These are phyloP conservation scores for Geotrupes spiniger DNA, from an alignment of 2,888 invertebrate genomes.

Conservation along the genomic window DNA sequence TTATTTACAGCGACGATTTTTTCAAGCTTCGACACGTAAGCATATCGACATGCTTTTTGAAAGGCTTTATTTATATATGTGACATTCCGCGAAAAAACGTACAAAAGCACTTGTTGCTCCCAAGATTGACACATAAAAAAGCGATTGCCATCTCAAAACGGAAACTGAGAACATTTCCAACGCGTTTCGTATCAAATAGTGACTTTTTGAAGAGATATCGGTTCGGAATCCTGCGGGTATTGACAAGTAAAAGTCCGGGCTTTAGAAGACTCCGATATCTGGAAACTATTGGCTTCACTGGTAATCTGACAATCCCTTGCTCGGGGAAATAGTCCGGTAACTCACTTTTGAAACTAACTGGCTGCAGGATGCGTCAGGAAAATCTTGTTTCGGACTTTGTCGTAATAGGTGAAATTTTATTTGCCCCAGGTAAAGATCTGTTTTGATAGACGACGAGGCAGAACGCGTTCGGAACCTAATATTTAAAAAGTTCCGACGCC, in stretches of 20 bases:
- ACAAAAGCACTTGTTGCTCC: slow-evolving; percentile 4
- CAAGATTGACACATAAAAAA: slow-evolving; percentile 6
- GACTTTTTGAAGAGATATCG: slow-evolving; percentile 12
- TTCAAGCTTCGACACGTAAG: too few species aligned
- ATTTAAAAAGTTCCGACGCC: too few species aligned
- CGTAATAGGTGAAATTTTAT: slow-evolving; percentile 10
- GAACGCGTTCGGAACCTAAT: not conserved
- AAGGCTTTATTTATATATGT: too few species aligned
- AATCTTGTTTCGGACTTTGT: slow-evolving; percentile 35
- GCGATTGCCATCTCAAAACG: slow-evolving; percentile 3
- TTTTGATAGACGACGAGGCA: not conserved
- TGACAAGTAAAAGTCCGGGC: slow-evolving; percentile 34
- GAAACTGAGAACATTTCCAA: not conserved
- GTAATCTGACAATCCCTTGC: slow-evolving; percentile 39
- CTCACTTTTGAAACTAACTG: slow-evolving; percentile 35
- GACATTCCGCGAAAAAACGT: too few species aligned
- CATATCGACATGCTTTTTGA: too few species aligned
- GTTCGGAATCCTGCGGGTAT: slow-evolving; percentile 23
- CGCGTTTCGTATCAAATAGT: not conserved
- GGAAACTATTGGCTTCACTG: slow-evolving; percentile 40
- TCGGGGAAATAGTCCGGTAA: slow-evolving; percentile 35
- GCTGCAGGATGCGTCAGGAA: slow-evolving; percentile 33
- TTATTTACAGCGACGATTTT: too few species aligned
- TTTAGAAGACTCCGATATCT: slow-evolving; percentile 30
- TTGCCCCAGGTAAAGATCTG: slow-evolving; percentile 8